Percentiles rank a stretch among this genome's conserved stretches.
phyloP scores from a whole-genome alignment of 2,797 vertebrate genomes.

The Karalla daura region DNA sequence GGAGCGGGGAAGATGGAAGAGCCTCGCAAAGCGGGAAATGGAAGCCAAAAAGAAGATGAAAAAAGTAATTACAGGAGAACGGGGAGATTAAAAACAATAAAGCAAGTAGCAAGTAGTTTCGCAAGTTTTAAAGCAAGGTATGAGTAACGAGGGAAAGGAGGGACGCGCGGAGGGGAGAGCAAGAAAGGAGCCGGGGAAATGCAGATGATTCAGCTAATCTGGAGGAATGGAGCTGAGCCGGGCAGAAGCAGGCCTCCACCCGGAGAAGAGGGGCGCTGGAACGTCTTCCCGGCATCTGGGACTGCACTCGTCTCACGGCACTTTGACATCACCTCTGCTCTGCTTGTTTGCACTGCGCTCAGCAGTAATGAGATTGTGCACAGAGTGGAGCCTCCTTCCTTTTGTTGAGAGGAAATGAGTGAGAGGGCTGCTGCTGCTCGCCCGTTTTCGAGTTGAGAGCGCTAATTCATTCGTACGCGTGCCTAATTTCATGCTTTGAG shows the following conservation, averaged over 20 bases:
- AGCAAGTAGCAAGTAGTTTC: too few relatives aligned
- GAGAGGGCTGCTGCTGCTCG: too few relatives aligned
- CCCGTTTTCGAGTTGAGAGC: too few relatives aligned
- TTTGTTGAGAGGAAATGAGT: not conserved
- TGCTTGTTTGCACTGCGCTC: constrained; percentile 25
- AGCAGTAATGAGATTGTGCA: constrained; percentile 32
- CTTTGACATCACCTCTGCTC: constrained; percentile 25
- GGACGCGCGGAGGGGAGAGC: not conserved
- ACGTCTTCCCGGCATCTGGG: constrained; percentile 46
- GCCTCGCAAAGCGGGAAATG: too few relatives aligned
- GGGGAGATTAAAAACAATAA: not conserved
- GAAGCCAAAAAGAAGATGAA: not conserved
- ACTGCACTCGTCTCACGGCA: constrained; percentile 18
- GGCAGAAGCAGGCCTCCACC: constrained; percentile 46
- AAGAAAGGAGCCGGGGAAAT: constrained; percentile 10
- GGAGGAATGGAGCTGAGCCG: constrained; percentile 46
- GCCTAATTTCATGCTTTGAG: too few relatives aligned
- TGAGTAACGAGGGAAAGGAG: not conserved
- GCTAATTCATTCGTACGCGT: too few relatives aligned
- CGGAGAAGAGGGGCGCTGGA: constrained; percentile 40
- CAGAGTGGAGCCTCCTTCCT: not conserved
- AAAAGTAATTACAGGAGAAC: not conserved
- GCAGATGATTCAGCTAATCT: constrained; percentile 55
- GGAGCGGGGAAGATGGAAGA: not conserved
- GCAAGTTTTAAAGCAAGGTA: not conserved